Evolutionary conservation across 2,113 vertebrate genomes (phyloP), one percentile per base, ranked within the genome.

Genomic region (Taurulus bubalis): DNA sequence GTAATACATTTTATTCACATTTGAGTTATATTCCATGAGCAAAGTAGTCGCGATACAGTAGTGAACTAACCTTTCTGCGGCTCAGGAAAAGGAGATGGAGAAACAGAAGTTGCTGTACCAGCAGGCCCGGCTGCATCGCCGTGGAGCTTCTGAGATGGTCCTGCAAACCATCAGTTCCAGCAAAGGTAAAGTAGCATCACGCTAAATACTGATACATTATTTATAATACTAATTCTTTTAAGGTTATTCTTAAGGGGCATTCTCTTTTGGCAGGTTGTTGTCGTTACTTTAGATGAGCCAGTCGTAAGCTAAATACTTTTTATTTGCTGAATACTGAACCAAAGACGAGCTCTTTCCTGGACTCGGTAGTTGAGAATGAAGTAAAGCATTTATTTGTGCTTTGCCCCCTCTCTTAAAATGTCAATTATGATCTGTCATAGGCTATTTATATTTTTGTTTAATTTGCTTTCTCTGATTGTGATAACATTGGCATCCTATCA

Each of bases 61-160:
- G 8, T 71, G 15, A 28, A 53, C 8, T n/a, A 6, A n/a, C n/a
- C 24, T 26, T 56, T 80, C 8, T 84, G 34, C 8, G 71, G 20
- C 11, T 63, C 91, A 99, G 98, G 98, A 98, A 92, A 99, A 99
- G 77, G 97, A 99, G 93, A 96, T 98, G 96, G 97, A 98, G 87
- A 99, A 99, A 81, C 98, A 99, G 90, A 98, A 97, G 87, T 93
- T 99, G 78, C 93, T 97, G 0, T 98, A 98, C 92, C 98, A 98
- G 70, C 98, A 99, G 95, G 96, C 97, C 87, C 94, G 97, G 87
- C 89, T 99, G 28, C 97, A 98, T 34, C 93, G 95, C 56, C 96
- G 96, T 0, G 98, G 97, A 11, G 97, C 97, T 49, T 96, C 98
- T 0, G 97, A 99, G 87, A 98, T 99, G 98, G 96, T 99, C 26